Evolutionary conservation across 2,888 invertebrate species (phyloP), one percentile per base, ranked within the genome.

Genomic region (Caenorhabditis afra): DNA sequence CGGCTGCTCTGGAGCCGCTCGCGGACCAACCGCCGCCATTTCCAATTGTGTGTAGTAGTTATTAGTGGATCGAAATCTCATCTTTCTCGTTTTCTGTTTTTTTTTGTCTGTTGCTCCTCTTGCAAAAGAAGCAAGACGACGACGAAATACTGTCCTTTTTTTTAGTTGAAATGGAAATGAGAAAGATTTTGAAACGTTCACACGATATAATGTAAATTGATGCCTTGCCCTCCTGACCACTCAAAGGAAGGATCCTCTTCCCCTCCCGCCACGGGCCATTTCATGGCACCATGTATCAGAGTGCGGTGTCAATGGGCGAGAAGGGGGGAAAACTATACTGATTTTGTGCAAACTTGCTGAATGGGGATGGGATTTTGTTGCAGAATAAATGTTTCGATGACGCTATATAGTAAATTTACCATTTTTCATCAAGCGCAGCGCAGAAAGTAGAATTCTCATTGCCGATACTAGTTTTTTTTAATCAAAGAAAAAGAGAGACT

Each of bases 191-290:
- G 71, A 78, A 73, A 79, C 62, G 73, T 79, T 79, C 79, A 79
- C 79, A 79, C 79, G 79, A 79, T 73, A 79, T 79, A 79, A 68
- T 79, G 79, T 79, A 79, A 79, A 74, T 68, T 70, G 79, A 79
- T 68, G 55, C 78, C 64, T 18, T 20, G 3, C 20, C 35, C 14
- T n/a, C 62, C 53, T 57, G 47, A 58, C 61, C 62, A 64, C 57
- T 73, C 64, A 55, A 55, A 29, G 29, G 50, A n/a, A 55, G 50
- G 64, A 64, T 73, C 64, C 52, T 50, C 37, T 73, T 73, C 57
- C 73, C 41, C 62, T 16, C 37, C 55, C 50, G 1, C 5, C 14
- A 10, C 22, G 5, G 20, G n/a, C n/a, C 29, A 29, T 29, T 29
- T 29, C 29, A 7, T 22, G 3, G 41, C 41, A 41, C 41, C 45